A percentile compares a stretch with the other conserved stretches of the same genome.
These are phyloP conservation scores for Hypolimnas misippus DNA, from an alignment of 2,888 invertebrate genomes.

Conservation along the genomic window DNA sequence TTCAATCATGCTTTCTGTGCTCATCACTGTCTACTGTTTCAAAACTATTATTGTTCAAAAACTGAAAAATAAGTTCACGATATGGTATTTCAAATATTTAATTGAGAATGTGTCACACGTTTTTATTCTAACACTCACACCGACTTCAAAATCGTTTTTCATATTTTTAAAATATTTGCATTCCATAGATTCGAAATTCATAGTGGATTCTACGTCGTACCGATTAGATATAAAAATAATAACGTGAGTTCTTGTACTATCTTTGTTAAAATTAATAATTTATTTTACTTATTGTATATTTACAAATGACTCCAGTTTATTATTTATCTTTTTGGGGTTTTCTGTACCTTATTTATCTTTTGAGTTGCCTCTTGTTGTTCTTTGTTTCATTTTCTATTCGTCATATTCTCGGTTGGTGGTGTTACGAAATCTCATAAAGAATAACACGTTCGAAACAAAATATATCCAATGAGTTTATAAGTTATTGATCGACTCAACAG, in stretches of 20 bases:
- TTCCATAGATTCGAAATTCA: slow-evolving; percentile 12
- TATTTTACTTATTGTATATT: too few relatives aligned
- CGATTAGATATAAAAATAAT: too few relatives aligned
- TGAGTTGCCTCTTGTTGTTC: neutral
- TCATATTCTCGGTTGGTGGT: neutral
- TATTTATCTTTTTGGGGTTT: neutral
- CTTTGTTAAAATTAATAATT: neutral
- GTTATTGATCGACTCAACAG: slow-evolving; percentile 17
- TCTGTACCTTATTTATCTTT: neutral
- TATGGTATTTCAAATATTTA: slow-evolving; percentile 7
- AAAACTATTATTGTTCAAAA: neutral
- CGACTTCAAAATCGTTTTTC: slow-evolving; percentile 24
- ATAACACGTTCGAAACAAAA: neutral
- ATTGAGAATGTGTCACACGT: too few relatives aligned
- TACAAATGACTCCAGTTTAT: too few relatives aligned
- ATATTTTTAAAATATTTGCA: slow-evolving; percentile 13
- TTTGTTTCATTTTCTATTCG: neutral
- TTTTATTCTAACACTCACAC: slow-evolving; percentile 6
- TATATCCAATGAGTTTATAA: slow-evolving; percentile 9
- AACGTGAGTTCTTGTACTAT: neutral
- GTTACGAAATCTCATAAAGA: slow-evolving; percentile 1
- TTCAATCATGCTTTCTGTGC: neutral
- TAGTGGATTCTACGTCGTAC: neutral
- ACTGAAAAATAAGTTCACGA: too few relatives aligned
- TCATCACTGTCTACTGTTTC: neutral